Evolutionary conservation across 2,888 invertebrate genomes (phyloP).

Genomic region (Salticus scenicus): DNA sequence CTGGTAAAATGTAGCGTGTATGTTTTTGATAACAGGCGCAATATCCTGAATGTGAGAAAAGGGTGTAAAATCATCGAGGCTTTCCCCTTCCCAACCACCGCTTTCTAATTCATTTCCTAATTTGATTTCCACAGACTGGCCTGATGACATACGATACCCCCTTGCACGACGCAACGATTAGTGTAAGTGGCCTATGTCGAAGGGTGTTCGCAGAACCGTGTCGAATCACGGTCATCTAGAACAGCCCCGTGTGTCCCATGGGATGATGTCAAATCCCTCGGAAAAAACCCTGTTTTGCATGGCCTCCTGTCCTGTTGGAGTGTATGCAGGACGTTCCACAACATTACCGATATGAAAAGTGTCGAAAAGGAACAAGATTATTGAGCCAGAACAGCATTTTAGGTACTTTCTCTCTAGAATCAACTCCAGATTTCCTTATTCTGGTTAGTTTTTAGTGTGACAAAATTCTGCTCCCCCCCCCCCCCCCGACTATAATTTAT

Average conservation of each 20-base stretch:
- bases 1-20: too few relatives aligned
- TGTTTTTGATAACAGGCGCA: too few relatives aligned
- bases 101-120: constrained; percentile 61
- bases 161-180: constrained; percentile 21
- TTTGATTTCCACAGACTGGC: constrained; percentile 32
- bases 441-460: too few relatives aligned
- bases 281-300: neutral
- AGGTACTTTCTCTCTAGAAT: neutral
- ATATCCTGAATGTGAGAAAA: too few relatives aligned
- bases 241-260: neutral
- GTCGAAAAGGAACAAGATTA: neutral
- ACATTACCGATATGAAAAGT: constrained; percentile 15
- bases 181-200: constrained; percentile 44
- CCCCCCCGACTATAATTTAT: too few relatives aligned
- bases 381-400: neutral
- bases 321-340: neutral
- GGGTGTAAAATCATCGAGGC: neutral
- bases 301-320: neutral
- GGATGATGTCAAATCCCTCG: neutral
- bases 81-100: too few relatives aligned
- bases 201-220: constrained; percentile 57
- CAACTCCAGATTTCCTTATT: too few relatives aligned
- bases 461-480: too few relatives aligned
- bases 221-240: constrained; percentile 31
- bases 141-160: constrained; percentile 32